Conservation (phyloP, 2,113 vertebrate species). For the Echinops telfairi region DNA sequence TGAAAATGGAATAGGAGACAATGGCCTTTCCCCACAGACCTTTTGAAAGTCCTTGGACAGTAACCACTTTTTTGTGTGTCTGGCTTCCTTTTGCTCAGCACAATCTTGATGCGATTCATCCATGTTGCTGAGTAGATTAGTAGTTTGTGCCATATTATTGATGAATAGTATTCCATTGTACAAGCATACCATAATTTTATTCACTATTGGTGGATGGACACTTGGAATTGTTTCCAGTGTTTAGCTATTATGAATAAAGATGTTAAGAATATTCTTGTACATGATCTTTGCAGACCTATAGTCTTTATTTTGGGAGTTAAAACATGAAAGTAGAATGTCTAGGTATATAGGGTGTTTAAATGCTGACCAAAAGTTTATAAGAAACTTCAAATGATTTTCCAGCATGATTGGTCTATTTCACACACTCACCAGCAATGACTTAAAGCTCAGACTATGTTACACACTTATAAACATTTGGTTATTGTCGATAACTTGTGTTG, state of each 20-base stretch:
- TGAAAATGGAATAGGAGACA: no score
- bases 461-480: not conserved
- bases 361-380: conserved; percentile 22
- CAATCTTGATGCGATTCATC: not conserved
- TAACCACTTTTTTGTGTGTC: no score
- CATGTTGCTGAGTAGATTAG: not conserved
- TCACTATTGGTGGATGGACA: not conserved
- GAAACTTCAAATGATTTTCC: not conserved
- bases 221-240: not conserved
- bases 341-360: not conserved
- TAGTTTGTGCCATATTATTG: not conserved
- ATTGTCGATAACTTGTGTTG: no score
- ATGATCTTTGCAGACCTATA: not conserved
- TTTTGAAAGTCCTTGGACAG: no score
- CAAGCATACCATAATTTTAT: not conserved
- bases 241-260: not conserved
- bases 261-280: not conserved
- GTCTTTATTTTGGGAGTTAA: not conserved
- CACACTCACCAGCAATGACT: not conserved
- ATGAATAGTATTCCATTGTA: not conserved
- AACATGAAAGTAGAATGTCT: not conserved
- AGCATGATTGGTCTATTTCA: not conserved
- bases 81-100: not conserved
- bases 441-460: not conserved
- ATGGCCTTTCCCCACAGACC: not conserved